Evolutionary conservation across 2,888 invertebrate species (phyloP).

Genomic region (Conomelus anceps): DNA sequence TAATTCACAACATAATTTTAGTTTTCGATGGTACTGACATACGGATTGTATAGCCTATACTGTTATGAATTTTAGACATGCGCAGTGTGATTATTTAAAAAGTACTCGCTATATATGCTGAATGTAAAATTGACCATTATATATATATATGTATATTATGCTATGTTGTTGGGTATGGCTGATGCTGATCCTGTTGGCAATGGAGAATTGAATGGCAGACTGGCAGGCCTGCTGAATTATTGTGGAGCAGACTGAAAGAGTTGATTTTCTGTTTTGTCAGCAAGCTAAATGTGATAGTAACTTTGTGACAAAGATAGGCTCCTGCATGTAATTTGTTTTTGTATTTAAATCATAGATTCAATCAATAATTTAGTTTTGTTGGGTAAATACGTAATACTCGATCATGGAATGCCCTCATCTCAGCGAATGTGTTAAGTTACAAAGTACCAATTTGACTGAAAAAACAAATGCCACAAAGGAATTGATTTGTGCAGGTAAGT

Average conservation of each 20-base stretch:
- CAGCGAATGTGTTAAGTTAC: constrained; percentile 56
- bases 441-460: constrained; percentile 46
- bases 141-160: not conserved
- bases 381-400: constrained; percentile 37
- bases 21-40: too few relatives aligned
- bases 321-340: not conserved
- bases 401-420: constrained; percentile 65
- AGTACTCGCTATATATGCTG: not conserved
- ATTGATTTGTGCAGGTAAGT: constrained; percentile 57
- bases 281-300: not conserved
- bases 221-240: not conserved
- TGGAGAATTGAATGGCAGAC: not conserved
- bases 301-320: not conserved
- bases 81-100: not conserved
- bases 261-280: not conserved
- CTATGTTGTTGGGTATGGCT: not conserved
- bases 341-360: not conserved
- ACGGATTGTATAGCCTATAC: too few relatives aligned
- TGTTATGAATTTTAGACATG: not conserved
- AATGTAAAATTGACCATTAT: not conserved
- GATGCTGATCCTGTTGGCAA: not conserved
- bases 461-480: constrained; percentile 55
- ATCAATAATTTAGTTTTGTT: not conserved
- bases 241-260: not conserved
- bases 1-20: too few relatives aligned